phyloP scores from a whole-genome alignment of 1,140 invertebrate species.

The Reticulitermes speratus region DNA sequence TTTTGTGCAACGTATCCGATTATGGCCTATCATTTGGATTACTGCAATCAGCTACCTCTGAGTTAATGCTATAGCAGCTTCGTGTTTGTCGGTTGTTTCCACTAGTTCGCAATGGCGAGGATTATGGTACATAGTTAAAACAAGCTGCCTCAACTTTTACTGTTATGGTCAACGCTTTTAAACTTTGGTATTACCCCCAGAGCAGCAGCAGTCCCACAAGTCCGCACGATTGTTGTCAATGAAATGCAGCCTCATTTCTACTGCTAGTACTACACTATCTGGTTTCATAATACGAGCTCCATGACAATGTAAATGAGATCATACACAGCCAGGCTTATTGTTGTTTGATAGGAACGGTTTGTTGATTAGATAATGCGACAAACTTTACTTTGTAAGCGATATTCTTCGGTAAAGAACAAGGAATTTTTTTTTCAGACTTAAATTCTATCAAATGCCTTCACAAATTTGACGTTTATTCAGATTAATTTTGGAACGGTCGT shows the following conservation, averaged over 20 bases:
- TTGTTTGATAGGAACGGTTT: not conserved
- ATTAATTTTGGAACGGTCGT: too few species aligned
- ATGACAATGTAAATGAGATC: not conserved
- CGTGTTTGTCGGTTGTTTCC: not conserved
- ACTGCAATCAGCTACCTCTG: not conserved
- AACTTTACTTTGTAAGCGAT: not conserved
- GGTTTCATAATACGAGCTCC: not conserved
- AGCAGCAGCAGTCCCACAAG: not conserved
- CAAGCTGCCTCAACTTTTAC: not conserved
- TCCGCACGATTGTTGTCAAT: conserved; percentile 1
- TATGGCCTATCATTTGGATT: not conserved
- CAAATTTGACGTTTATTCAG: too few species aligned
- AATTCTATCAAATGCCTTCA: too few species aligned
- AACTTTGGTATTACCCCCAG: not conserved
- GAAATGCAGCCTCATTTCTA: not conserved
- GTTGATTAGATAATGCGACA: not conserved
- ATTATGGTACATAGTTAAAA: not conserved
- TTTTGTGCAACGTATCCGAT: not conserved
- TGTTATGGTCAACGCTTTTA: conserved; percentile 1
- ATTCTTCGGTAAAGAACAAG: not conserved
- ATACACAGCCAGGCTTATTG: not conserved
- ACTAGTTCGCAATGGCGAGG: not conserved
- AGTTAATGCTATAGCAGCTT: not conserved
- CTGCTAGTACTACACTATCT: not conserved
- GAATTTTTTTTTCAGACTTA: too few species aligned